Conservation (phyloP, 1,140 invertebrate genomes). For the Oreohelix idahoensis region DNA sequence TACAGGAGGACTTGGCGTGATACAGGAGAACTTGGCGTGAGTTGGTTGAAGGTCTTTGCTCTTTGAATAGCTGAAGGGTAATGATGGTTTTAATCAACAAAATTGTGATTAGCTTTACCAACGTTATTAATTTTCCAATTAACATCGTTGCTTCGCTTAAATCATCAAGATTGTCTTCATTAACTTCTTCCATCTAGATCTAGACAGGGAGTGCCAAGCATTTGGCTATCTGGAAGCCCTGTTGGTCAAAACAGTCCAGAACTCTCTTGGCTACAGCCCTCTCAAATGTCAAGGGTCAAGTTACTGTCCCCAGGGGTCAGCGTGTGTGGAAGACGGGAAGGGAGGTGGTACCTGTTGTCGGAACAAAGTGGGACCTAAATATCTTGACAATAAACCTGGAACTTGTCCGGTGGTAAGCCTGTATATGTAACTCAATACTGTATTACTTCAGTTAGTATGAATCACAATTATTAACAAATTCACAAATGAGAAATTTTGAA, state of each 20-base stretch:
- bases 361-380: neutral
- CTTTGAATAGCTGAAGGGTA: no score
- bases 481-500: no score
- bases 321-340: neutral
- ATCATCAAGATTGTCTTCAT: neutral
- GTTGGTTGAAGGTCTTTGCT: no score
- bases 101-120: no score
- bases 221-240: neutral
- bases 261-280: neutral
- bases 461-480: no score
- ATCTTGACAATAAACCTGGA: neutral
- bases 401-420: neutral
- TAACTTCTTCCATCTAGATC: neutral
- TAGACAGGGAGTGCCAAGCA: neutral
- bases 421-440: neutral
- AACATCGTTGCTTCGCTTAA: no score
- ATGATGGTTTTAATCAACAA: no score
- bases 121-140: no score
- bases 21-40: no score
- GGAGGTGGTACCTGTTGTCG: slow-evolving; percentile 1
- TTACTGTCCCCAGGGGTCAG: neutral
- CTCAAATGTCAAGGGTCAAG: neutral
- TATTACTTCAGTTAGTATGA: no score
- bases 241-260: neutral
- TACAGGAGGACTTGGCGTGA: no score